Percentiles rank a stretch among this genome's conserved stretches.
Conservation (phyloP, 2,113 vertebrate species). For the Tragelaphus imberbis region DNA sequence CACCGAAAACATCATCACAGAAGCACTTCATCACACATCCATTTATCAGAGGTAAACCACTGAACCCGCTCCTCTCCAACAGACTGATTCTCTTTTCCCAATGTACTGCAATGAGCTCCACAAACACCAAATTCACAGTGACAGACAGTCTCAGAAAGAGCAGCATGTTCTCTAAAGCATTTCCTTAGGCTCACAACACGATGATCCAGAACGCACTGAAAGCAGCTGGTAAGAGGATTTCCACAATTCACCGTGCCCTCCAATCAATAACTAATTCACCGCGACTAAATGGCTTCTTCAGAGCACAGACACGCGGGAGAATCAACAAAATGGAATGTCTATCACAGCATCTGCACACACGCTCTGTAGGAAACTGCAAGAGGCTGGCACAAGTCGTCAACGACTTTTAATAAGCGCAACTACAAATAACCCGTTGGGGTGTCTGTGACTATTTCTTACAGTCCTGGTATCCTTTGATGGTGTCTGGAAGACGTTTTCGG, state of each 20-base stretch:
- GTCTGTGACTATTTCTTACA: neutral
- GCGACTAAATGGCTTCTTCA: neutral
- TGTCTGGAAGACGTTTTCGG: neutral
- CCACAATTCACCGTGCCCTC: neutral
- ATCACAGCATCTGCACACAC: neutral
- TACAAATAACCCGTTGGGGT: neutral
- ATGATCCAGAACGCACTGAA: neutral
- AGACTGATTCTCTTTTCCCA: neutral
- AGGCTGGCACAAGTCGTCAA: neutral
- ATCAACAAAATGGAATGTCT: neutral
- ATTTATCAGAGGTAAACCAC: neutral
- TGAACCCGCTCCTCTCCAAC: neutral
- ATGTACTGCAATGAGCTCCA: neutral
- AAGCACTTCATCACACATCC: neutral
- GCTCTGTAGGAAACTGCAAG: neutral
- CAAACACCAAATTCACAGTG: neutral
- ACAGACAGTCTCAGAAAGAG: neutral
- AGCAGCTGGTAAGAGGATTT: neutral
- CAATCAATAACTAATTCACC: neutral
- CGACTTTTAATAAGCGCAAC: neutral
- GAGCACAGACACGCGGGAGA: neutral
- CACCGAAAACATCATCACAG: neutral
- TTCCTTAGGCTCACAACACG: neutral
- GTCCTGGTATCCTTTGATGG: neutral
- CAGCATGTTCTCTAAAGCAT: neutral